Evolutionary conservation across 2,797 vertebrate genomes (phyloP).

Genomic region (Cuniculus paca): DNA sequence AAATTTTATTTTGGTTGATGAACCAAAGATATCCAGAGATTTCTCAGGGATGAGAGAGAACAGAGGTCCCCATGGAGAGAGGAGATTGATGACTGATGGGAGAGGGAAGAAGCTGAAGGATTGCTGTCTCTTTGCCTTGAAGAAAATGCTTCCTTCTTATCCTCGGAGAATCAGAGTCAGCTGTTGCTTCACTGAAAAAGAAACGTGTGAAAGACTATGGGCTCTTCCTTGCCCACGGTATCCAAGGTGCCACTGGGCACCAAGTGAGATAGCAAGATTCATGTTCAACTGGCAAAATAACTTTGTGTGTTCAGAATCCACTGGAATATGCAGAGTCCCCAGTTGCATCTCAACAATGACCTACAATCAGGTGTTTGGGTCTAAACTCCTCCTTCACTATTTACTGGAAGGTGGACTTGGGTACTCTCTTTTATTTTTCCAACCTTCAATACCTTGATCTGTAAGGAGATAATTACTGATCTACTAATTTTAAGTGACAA

Average conservation of each 20-base stretch:
- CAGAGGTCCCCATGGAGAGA: background rate
- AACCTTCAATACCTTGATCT: background rate
- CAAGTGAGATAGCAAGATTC: background rate
- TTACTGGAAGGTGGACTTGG: background rate
- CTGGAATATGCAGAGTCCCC: background rate
- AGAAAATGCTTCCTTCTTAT: background rate
- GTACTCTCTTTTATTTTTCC: background rate
- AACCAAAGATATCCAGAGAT: too few species aligned
- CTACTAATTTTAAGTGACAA: background rate
- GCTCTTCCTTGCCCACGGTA: accelerated
- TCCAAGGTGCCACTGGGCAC: background rate
- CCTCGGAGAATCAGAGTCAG: background rate
- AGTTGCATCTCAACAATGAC: background rate
- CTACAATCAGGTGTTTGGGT: background rate
- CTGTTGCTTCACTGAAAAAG: background rate
- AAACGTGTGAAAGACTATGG: background rate
- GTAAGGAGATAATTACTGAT: background rate
- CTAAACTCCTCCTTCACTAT: background rate
- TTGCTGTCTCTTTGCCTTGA: background rate
- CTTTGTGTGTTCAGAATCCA: background rate
- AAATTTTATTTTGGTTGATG: background rate
- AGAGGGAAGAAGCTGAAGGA: background rate
- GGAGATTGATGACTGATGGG: background rate
- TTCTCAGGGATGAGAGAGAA: background rate
- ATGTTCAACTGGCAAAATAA: background rate